These are phyloP conservation scores for Hormiphora californensis DNA, from an alignment of 37 sponge, comb jelly and placozoan genomes.

Conservation along the genomic window DNA sequence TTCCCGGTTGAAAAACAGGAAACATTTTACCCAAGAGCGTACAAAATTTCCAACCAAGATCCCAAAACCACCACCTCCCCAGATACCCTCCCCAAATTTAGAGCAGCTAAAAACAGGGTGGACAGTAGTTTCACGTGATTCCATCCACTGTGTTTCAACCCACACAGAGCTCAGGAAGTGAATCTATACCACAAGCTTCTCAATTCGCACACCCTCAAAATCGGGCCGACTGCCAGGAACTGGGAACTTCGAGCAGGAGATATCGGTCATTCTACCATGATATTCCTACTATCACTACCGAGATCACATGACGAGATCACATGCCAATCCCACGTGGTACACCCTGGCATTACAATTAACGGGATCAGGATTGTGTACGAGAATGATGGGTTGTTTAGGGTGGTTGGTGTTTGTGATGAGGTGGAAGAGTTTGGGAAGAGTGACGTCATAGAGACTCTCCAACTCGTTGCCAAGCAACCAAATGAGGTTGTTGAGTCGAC, in stretches of 20 bases:
- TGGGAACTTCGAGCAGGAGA: background rate
- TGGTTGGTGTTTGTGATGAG: constrained; percentile 18
- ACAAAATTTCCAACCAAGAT: too few species aligned
- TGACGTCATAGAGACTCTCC: constrained; percentile 16
- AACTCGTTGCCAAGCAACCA: background rate
- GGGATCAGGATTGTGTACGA: constrained; percentile 5
- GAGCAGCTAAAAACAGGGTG: too few species aligned
- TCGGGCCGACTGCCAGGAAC: too few species aligned
- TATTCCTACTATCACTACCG: background rate
- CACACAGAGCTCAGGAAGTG: constrained; percentile 16
- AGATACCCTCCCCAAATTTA: too few species aligned
- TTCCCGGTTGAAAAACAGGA: too few species aligned
- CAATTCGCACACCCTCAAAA: background rate
- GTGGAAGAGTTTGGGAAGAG: background rate
- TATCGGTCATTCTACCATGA: background rate
- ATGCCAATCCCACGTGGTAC: background rate
- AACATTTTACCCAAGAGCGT: too few species aligned
- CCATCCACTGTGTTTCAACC: constrained; percentile 16
- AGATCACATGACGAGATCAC: background rate
- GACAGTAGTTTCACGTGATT: too few species aligned
- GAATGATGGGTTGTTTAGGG: background rate
- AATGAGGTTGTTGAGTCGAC: background rate
- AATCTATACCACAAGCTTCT: constrained; percentile 11
- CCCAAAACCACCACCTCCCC: too few species aligned
- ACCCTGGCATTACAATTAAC: background rate